Percentiles rank a stretch among this genome's conserved stretches.
Conservation (phyloP, 1,140 invertebrate genomes). For the Leptinotarsa texana region DNA sequence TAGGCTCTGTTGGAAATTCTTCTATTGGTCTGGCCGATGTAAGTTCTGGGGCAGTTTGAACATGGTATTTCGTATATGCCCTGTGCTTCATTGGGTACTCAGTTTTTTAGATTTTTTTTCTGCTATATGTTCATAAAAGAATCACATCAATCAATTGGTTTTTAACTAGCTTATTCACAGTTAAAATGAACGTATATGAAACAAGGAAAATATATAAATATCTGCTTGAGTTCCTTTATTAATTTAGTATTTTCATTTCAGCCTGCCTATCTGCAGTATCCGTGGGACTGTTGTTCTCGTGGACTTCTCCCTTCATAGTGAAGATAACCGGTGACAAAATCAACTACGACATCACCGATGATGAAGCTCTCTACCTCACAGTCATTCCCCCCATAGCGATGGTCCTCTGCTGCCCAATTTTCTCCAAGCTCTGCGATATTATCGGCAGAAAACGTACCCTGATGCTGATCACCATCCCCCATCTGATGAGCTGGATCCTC, state of each 20-base stretch:
- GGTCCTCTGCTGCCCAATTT: slow-evolving; percentile 26
- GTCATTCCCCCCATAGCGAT: slow-evolving; percentile 20
- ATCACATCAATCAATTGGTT: no score
- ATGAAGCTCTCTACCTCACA: slow-evolving; percentile 25
- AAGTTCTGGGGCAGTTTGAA: no score
- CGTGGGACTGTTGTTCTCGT: slow-evolving; percentile 27
- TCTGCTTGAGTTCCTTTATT: no score
- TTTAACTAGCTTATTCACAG: no score
- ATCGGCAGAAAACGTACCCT: slow-evolving; percentile 42
- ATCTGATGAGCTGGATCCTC: slow-evolving; percentile 36
- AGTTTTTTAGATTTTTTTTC: no score
- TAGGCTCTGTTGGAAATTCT: no score
- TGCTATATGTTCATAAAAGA: no score
- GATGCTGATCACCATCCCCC: slow-evolving; percentile 36
- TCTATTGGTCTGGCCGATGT: no score
- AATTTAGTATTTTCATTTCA: neutral
- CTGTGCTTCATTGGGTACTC: no score
- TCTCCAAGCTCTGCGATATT: slow-evolving; percentile 33
- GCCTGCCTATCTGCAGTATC: slow-evolving; percentile 13
- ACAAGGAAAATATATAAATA: no score
- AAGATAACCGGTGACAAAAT: slow-evolving; percentile 29
- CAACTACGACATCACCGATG: slow-evolving; percentile 33
- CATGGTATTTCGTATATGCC: no score
- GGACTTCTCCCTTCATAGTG: slow-evolving; percentile 33
- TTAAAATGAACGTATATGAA: no score